These are phyloP conservation scores for Bergia puertoricense DNA, from an alignment of 92 coral and sea anemone species.

Conservation along the genomic window DNA sequence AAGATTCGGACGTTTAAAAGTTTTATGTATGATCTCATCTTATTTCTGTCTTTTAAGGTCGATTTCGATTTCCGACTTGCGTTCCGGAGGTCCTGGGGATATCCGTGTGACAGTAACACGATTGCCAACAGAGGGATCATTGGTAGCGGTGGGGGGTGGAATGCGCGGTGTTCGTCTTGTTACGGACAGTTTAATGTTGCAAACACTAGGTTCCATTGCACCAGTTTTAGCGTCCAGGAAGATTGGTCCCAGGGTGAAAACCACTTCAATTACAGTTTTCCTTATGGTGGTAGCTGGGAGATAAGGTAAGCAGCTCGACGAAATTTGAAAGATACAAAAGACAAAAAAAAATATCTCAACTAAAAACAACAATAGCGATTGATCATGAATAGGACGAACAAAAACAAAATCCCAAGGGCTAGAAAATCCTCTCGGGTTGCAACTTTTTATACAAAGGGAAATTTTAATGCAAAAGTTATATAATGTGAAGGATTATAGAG, in stretches of 20 bases:
- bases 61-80: conserved; percentile 57
- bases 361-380: too few relatives aligned
- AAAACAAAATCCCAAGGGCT: too few relatives aligned
- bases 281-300: background rate
- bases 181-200: background rate
- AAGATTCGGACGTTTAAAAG: too few relatives aligned
- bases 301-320: background rate
- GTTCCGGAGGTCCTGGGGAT: conserved; percentile 45
- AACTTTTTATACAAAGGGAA: too few relatives aligned
- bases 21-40: too few relatives aligned
- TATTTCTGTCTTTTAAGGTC: background rate
- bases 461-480: too few relatives aligned
- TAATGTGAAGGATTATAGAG: too few relatives aligned
- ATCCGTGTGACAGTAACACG: conserved; percentile 41
- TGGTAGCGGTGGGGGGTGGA: conserved; percentile 44
- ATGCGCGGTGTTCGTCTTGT: conserved; percentile 12
- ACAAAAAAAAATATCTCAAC: too few relatives aligned
- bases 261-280: conserved; percentile 48
- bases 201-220: conserved; percentile 50
- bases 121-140: conserved; percentile 15
- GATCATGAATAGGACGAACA: too few relatives aligned
- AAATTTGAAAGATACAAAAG: too few relatives aligned
- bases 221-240: conserved; percentile 47
- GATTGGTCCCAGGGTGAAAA: conserved; percentile 67
- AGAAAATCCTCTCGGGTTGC: too few relatives aligned